A percentile compares a stretch with the other conserved stretches of the same genome.
Evolutionary conservation across 2,888 invertebrate genomes (phyloP).

Genomic region (Hecatera dysodea): DNA sequence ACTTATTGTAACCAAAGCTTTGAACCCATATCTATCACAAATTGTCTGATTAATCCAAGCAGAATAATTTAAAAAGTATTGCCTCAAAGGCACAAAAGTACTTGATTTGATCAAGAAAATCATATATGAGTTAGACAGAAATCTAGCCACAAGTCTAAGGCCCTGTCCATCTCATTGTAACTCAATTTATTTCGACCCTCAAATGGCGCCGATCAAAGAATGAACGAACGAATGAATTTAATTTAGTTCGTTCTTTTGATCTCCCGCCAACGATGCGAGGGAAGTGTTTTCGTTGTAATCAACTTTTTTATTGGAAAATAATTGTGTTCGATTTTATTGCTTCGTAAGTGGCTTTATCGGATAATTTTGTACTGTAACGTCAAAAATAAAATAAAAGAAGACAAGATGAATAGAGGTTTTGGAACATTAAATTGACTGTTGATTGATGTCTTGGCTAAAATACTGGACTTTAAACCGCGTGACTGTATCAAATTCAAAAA

Average conservation of each 20-base stretch:
- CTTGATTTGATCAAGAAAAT: slow-evolving; percentile 58
- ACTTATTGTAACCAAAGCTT: neutral
- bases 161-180: slow-evolving; percentile 50
- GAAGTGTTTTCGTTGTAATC: slow-evolving; percentile 50
- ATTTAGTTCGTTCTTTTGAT: slow-evolving; percentile 56
- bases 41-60: slow-evolving; percentile 19
- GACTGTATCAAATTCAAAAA: no score
- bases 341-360: slow-evolving; percentile 8
- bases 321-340: slow-evolving; percentile 32
- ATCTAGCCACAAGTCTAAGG: slow-evolving; percentile 20
- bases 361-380: neutral
- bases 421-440: neutral
- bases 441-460: neutral
- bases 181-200: slow-evolving; percentile 50
- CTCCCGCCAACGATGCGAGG: slow-evolving; percentile 28
- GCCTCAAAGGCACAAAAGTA: slow-evolving; percentile 51
- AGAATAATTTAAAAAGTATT: slow-evolving; percentile 38
- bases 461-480: no score
- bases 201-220: slow-evolving; percentile 58
- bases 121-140: slow-evolving; percentile 35
- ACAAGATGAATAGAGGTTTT: no score
- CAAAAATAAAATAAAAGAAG: neutral
- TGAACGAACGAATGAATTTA: slow-evolving; percentile 50
- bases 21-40: neutral
- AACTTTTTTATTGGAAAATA: slow-evolving; percentile 55